phyloP scores from a whole-genome alignment of 1,140 invertebrate genomes.

The Diuraphis noxia region DNA sequence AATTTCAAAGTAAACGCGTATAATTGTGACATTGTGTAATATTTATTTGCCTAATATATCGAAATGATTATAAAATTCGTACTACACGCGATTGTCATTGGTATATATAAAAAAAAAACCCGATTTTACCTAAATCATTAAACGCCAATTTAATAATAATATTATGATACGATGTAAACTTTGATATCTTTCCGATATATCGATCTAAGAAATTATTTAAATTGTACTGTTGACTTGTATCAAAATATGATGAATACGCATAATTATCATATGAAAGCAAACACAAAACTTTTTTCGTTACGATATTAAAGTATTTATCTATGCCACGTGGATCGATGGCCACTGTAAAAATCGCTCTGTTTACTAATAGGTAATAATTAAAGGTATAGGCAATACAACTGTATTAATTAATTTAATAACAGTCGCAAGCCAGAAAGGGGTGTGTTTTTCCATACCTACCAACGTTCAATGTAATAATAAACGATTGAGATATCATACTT shows the following conservation, averaged over 20 bases:
- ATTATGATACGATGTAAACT: too few relatives aligned
- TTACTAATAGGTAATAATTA: background rate
- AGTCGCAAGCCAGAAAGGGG: background rate
- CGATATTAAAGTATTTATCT: background rate
- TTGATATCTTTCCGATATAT: background rate
- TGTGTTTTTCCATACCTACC: background rate
- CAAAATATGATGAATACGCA: too few relatives aligned
- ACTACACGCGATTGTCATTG: background rate
- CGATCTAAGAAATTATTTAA: background rate
- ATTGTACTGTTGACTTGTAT: background rate
- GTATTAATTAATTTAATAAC: background rate
- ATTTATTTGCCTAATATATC: too few relatives aligned
- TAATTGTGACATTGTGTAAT: too few relatives aligned
- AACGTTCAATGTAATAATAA: background rate
- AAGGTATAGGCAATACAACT: background rate
- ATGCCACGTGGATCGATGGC: background rate
- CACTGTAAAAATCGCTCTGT: background rate
- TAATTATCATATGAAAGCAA: background rate
- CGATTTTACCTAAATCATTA: too few relatives aligned
- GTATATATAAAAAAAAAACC: background rate
- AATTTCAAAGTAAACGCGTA: too few relatives aligned
- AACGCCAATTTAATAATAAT: too few relatives aligned
- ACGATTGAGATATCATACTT: slow-evolving; percentile 27
- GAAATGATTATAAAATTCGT: background rate
- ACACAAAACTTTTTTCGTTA: background rate